These are phyloP conservation scores for Platerodrilus igneus DNA, from an alignment of 2,888 invertebrate genomes.

Conservation along the genomic window DNA sequence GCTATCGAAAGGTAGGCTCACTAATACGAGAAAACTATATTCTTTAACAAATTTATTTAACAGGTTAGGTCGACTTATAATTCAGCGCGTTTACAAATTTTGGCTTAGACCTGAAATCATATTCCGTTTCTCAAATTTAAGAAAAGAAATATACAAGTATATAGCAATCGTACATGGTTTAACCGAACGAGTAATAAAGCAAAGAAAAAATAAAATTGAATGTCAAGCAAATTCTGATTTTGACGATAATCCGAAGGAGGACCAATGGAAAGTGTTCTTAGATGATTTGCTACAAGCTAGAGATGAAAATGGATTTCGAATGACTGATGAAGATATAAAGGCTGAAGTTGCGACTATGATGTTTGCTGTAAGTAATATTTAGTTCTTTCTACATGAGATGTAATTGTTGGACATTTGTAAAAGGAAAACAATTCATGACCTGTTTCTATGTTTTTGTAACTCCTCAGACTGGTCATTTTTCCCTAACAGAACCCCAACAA, in stretches of 20 bases:
- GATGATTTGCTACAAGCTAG: constrained; percentile 28
- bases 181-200: constrained; percentile 28
- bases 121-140: constrained; percentile 28
- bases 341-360: constrained; percentile 34
- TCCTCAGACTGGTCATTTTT: no score
- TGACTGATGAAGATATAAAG: constrained; percentile 32
- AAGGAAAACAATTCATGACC: no score
- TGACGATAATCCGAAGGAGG: constrained; percentile 2
- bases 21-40: neutral
- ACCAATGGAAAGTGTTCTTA: constrained; percentile 20
- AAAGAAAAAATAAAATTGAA: constrained; percentile 25
- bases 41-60: constrained; percentile 10
- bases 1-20: constrained; percentile 30
- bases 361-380: constrained; percentile 34
- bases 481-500: no score
- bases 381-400: no score
- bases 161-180: constrained; percentile 26
- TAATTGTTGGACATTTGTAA: no score
- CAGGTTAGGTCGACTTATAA: constrained; percentile 25
- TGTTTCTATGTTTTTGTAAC: no score
- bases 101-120: constrained; percentile 30
- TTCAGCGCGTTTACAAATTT: constrained; percentile 26
- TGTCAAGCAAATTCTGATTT: no score
- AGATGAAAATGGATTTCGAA: constrained; percentile 22
- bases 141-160: constrained; percentile 28